These are phyloP conservation scores for Nomada fabriciana DNA, from an alignment of 2,888 invertebrate genomes.

Conservation along the genomic window DNA sequence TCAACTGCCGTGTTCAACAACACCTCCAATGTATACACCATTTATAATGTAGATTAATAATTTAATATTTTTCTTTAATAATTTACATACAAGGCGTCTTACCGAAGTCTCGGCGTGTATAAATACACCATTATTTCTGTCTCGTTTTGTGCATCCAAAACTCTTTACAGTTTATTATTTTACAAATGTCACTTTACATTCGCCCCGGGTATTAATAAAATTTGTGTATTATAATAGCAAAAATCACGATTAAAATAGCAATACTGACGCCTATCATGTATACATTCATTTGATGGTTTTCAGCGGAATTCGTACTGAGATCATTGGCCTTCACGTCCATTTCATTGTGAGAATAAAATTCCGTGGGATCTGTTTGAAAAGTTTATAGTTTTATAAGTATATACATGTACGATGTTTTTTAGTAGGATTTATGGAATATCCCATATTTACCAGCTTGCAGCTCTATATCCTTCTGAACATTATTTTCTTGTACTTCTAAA, in stretches of 20 bases:
- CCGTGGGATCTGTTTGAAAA: constrained; percentile 80
- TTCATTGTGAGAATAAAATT: constrained; percentile 83
- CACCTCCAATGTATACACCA: constrained; percentile 15
- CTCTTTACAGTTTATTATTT: not conserved
- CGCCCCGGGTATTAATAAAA: constrained; percentile 61
- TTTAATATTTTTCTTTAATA: constrained; percentile 51
- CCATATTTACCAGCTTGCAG: constrained; percentile 89
- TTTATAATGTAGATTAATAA: constrained; percentile 39
- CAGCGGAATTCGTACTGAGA: constrained; percentile 86
- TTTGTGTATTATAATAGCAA: constrained; percentile 88
- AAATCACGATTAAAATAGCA: constrained; percentile 87
- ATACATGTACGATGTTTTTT: not conserved
- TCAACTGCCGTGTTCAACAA: not conserved
- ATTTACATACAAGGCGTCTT: constrained; percentile 44
- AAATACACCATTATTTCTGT: constrained; percentile 38
- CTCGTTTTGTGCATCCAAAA: constrained; percentile 15
- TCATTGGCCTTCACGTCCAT: constrained; percentile 85
- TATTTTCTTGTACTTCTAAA: constrained; percentile 89
- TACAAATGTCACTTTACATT: not conserved
- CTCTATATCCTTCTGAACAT: constrained; percentile 91
- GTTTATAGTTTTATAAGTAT: not conserved
- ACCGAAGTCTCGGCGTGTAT: constrained; percentile 25
- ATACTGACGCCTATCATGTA: constrained; percentile 87
- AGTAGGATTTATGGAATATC: constrained; percentile 6
- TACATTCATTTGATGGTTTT: constrained; percentile 87